Evolutionary conservation across 2,888 invertebrate genomes (phyloP), one percentile per base, ranked within the genome.

Genomic region (Eupelmus urozonus): DNA sequence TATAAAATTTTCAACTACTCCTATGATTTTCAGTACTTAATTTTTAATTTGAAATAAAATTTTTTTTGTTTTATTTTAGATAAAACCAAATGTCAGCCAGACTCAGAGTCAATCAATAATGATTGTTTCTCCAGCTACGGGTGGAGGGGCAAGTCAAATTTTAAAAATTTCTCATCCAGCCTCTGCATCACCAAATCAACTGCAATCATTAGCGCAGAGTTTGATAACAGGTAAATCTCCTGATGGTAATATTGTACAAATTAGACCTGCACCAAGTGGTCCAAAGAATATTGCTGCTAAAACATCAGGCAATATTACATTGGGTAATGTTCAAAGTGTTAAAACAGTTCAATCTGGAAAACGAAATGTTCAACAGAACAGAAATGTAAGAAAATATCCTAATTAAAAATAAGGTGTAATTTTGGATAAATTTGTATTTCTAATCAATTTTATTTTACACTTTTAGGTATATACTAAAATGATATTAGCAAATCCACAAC

Each of bases 161-260:
- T 78, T 90, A 20, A 90, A 90, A 85, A 90, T 90, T 81, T 89
- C 90, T 0, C 90, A 89, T 82, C 89, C 89, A 2, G 83, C 89
- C 0, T 84, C 88, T 5, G 88, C 90, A 59, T 88, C 90, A 0
- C 82, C 87, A 3, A 87, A 88, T 49, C 90, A 90, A 72, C 82
- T 90, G 23, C 90, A 90, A 73, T 86, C 89, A 0, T 75, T 90
- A 62, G 89, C 89, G 2, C 90, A 90, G 72, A 89, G 88, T 53
- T 84, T 90, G 13, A 90, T 90, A 76, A 87, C 89, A 4, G 89
- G 89, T 1, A 90, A 90, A 80, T 87, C 90, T 34, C 84, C 87
- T 0, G 90, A 90, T 78, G 90, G 90, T 3, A 90, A 87, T 75
- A 87, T 90, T 66, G 88, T 90, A 34, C 90, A 90, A 65, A 83